Conservation (phyloP, 2,888 invertebrate genomes). For the Tinea trinotella region DNA sequence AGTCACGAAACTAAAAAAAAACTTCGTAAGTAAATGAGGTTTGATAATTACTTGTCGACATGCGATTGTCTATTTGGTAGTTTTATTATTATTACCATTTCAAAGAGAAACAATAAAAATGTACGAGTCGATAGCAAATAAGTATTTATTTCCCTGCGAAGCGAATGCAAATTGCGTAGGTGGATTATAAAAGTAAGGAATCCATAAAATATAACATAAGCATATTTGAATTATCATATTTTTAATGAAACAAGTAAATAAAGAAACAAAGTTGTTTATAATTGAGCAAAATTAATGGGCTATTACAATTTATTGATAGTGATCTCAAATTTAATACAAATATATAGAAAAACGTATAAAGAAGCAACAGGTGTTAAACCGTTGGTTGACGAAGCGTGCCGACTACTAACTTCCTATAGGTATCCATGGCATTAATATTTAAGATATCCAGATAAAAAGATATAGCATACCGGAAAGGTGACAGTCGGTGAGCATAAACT, state of each 20-base stretch:
- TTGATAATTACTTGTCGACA: conserved; percentile 69
- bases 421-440: conserved; percentile 1
- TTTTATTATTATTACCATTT: conserved; percentile 11
- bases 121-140: background rate
- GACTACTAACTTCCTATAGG: background rate
- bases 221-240: too few relatives aligned
- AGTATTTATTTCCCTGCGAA: background rate
- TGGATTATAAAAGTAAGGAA: background rate
- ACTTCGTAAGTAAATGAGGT: conserved; percentile 53
- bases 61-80: conserved; percentile 65
- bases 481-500: conserved; percentile 65
- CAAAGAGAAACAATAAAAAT: conserved; percentile 5
- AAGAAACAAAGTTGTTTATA: too few relatives aligned
- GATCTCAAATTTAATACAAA: too few relatives aligned
- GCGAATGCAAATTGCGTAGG: background rate
- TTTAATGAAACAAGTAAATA: too few relatives aligned
- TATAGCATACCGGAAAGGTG: conserved; percentile 55
- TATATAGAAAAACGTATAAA: conserved; percentile 1
- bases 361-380: conserved; percentile 18
- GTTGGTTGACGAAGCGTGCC: conserved; percentile 20
- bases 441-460: conserved; percentile 45
- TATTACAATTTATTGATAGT: background rate
- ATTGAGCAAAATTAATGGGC: background rate
- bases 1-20: conserved; percentile 64
- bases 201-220: too few relatives aligned